These are phyloP conservation scores for Lordiphosa mommai DNA, from an alignment of 1,140 invertebrate species.

Conservation along the genomic window DNA sequence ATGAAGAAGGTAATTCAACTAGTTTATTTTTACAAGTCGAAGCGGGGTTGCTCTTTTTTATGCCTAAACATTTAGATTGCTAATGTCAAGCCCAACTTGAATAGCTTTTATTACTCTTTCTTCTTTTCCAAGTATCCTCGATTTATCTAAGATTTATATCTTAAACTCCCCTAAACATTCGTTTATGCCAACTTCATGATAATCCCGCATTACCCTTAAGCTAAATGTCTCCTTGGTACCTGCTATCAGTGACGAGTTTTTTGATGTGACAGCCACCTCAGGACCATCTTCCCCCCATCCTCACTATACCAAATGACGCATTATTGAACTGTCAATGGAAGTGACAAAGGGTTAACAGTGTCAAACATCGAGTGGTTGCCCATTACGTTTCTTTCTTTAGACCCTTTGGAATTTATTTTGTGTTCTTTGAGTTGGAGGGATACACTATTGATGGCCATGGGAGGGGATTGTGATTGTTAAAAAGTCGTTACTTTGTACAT, in stretches of 20 bases:
- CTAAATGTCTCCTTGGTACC: slow-evolving; percentile 11
- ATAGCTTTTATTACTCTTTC: too few species aligned
- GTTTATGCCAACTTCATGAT: neutral
- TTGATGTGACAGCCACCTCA: slow-evolving; percentile 28
- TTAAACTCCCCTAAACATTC: neutral
- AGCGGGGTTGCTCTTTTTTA: slow-evolving; percentile 10
- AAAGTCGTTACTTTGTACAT: too few species aligned
- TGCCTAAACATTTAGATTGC: too few species aligned
- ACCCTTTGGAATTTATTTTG: neutral
- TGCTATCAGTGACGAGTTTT: slow-evolving; percentile 20
- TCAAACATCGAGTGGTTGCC: slow-evolving; percentile 54
- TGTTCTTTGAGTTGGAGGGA: too few species aligned
- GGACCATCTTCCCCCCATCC: slow-evolving; percentile 3
- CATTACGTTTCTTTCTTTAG: slow-evolving; percentile 26
- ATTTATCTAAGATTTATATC: too few species aligned
- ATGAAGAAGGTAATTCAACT: too few species aligned
- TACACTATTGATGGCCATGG: too few species aligned
- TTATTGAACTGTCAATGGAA: slow-evolving; percentile 76
- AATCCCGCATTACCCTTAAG: slow-evolving; percentile 10
- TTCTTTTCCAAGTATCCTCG: neutral
- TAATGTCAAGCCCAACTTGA: too few species aligned
- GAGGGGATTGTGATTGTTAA: too few species aligned
- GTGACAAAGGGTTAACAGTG: slow-evolving; percentile 74
- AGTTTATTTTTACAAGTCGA: too few species aligned
- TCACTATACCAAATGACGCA: slow-evolving; percentile 62